These are phyloP conservation scores for Syngnathus rostellatus DNA, from an alignment of 2,797 vertebrate genomes.

Conservation along the genomic window DNA sequence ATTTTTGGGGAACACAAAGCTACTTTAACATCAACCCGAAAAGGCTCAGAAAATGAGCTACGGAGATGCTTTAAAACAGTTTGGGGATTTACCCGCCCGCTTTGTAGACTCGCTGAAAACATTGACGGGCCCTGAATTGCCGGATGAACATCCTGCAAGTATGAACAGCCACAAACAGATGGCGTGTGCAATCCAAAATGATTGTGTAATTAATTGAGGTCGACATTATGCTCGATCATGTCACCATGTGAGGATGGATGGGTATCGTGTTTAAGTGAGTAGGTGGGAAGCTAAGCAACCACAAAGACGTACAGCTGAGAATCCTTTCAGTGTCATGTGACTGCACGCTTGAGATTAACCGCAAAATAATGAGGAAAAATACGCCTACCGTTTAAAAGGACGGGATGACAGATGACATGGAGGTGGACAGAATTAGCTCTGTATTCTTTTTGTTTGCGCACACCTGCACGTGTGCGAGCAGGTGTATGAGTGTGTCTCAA, in stretches of 20 bases:
- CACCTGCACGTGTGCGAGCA: neutral
- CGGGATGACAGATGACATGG: conserved; percentile 48
- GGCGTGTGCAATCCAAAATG: conserved; percentile 8
- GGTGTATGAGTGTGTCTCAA: conserved; percentile 11
- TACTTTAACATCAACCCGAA: too few species aligned
- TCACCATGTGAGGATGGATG: conserved; percentile 40
- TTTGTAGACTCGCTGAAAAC: too few species aligned
- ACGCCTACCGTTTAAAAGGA: conserved; percentile 35
- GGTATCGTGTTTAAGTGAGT: conserved; percentile 29
- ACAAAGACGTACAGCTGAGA: conserved; percentile 44
- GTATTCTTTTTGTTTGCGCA: conserved; percentile 30
- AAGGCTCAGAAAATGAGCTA: too few species aligned
- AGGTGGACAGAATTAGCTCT: conserved; percentile 40
- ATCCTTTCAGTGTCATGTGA: conserved; percentile 35
- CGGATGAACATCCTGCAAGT: conserved; percentile 37
- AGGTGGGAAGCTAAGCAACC: conserved; percentile 55
- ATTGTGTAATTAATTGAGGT: conserved; percentile 21
- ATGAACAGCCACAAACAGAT: conserved; percentile 33
- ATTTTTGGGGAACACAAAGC: too few species aligned
- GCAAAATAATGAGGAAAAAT: conserved; percentile 15
- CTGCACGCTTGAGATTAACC: conserved; percentile 7
- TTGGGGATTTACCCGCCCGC: too few species aligned
- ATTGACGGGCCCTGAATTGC: conserved; percentile 31
- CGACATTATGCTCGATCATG: conserved; percentile 36
- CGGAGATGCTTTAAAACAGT: too few species aligned